A percentile compares a stretch with the other conserved stretches of the same genome.
Evolutionary conservation across 2,888 invertebrate genomes (phyloP).

Genomic region (Ochropleura leucogaster): DNA sequence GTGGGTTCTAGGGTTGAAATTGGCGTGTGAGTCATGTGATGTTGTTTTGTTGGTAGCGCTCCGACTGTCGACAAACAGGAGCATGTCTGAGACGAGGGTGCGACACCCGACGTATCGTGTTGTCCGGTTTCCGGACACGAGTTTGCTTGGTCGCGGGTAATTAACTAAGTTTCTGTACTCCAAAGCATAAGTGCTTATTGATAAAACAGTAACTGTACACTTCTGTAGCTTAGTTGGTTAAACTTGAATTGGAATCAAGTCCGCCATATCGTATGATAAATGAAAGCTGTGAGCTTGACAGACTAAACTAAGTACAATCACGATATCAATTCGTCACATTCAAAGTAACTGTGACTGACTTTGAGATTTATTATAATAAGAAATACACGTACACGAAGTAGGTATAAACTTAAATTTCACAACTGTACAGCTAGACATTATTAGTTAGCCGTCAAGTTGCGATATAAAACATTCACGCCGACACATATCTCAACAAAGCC

Average conservation of each 20-base stretch:
- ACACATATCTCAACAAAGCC: conserved; percentile 72
- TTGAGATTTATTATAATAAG: conserved; percentile 47
- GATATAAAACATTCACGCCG: conserved; percentile 68
- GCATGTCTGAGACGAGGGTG: conserved; percentile 87
- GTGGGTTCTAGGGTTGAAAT: conserved; percentile 65
- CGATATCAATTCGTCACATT: conserved; percentile 49
- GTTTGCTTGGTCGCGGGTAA: conserved; percentile 81
- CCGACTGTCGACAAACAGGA: conserved; percentile 74
- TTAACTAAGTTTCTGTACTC: conserved; percentile 86
- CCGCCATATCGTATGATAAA: conserved; percentile 28
- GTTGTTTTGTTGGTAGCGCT: conserved; percentile 61
- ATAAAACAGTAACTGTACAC: conserved; percentile 55
- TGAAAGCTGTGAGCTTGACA: conserved; percentile 35
- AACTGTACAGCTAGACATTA: conserved; percentile 56
- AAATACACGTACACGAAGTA: conserved; percentile 22
- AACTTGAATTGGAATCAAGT: conserved; percentile 27
- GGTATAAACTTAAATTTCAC: conserved; percentile 34
- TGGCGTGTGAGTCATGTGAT: conserved; percentile 38
- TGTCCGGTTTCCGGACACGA: conserved; percentile 89
- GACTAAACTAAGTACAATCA: conserved; percentile 42
- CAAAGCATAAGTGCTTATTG: conserved; percentile 69
- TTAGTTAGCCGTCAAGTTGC: conserved; percentile 58
- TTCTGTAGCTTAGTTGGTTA: conserved; percentile 17
- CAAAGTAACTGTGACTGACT: conserved; percentile 39
- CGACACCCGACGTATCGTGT: conserved; percentile 84